Evolutionary conservation across 1,140 invertebrate genomes (phyloP).

Genomic region (Palaemon carinicauda): DNA sequence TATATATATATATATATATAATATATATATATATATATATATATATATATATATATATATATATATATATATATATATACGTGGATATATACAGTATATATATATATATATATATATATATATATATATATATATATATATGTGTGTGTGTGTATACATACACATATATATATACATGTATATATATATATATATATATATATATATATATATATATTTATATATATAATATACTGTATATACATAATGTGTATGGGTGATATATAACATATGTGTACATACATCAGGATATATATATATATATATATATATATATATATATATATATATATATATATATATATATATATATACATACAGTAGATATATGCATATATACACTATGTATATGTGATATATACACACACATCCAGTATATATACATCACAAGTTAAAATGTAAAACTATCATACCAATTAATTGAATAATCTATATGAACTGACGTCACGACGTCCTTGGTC

Average conservation of each 20-base stretch:
- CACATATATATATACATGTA: neutral
- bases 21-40: too few relatives aligned
- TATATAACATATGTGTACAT: neutral
- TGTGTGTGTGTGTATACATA: neutral
- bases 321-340: conserved; percentile 21
- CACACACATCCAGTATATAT: neutral
- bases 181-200: conserved; percentile 18
- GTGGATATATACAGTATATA: too few relatives aligned
- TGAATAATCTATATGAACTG: too few relatives aligned
- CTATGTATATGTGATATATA: neutral
- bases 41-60: too few relatives aligned
- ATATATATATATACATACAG: neutral
- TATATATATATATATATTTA: conserved; percentile 14
- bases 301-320: conserved; percentile 19
- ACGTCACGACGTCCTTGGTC: too few relatives aligned
- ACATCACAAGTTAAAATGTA: neutral
- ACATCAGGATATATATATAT: conserved; percentile 5
- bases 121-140: too few relatives aligned
- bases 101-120: too few relatives aligned
- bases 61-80: too few relatives aligned
- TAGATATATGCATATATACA: neutral
- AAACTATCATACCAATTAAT: too few relatives aligned
- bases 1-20: too few relatives aligned
- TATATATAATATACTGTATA: conserved; percentile 2
- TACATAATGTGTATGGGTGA: neutral